A percentile compares a stretch with the other conserved stretches of the same genome.
Evolutionary conservation across 2,113 vertebrate species (phyloP).

Genomic region (Phrynosoma blainvillii): DNA sequence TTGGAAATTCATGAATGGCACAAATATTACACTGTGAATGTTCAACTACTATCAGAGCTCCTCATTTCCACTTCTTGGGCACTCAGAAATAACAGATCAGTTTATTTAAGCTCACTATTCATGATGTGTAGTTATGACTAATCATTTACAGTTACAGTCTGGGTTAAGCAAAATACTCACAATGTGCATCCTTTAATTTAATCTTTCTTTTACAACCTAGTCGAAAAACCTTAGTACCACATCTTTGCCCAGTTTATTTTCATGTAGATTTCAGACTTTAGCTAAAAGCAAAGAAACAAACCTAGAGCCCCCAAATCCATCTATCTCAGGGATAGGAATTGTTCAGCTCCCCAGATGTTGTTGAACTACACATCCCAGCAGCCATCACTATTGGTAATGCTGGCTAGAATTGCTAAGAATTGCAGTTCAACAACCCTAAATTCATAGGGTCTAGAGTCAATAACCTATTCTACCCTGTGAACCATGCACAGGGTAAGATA

Average conservation of each 20-base stretch:
- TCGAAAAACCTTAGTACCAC: neutral
- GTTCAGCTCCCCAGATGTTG: neutral
- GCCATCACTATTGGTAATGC: neutral
- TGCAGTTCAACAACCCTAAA: neutral
- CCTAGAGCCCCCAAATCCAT: neutral
- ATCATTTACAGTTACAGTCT: neutral
- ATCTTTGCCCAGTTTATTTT: neutral
- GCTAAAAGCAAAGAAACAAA: too few relatives aligned
- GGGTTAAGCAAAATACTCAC: neutral
- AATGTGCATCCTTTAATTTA: neutral
- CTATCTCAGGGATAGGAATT: neutral
- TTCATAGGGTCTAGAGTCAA: neutral
- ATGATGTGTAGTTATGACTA: neutral
- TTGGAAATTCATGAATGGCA: neutral
- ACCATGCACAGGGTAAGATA: neutral
- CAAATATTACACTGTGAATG: neutral
- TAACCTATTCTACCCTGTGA: neutral
- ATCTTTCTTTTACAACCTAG: neutral
- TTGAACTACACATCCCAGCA: neutral
- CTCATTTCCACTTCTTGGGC: neutral
- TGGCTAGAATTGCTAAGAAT: neutral
- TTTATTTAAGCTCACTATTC: slow-evolving; percentile 11
- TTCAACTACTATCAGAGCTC: slow-evolving; percentile 8
- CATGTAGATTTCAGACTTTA: neutral
- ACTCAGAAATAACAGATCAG: neutral